Evolutionary conservation across 2,113 vertebrate species (phyloP), one percentile per base, ranked within the genome.

Genomic region (Pipa parva): DNA sequence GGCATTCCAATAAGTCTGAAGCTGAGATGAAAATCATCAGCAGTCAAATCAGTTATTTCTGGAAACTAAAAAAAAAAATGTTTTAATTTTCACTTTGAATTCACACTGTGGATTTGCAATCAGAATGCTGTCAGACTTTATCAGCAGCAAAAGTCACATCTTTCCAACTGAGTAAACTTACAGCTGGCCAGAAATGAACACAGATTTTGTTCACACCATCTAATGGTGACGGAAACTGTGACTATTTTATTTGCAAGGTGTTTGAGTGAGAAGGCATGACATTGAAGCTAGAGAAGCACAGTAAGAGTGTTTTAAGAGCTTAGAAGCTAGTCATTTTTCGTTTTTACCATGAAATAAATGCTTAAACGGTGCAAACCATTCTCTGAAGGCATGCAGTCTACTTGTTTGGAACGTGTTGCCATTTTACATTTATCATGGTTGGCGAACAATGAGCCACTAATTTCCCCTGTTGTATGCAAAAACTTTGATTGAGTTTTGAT

Each of bases 71-170:
- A 64, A 61, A 65, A 51, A 68, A 59, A 27, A 51, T 17, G 46
- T 50, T 68, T 68, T 68, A 68, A 68, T 68, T 59, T 52, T 59
- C 46, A 52, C 65, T 59, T 68, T 68, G 45, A 68, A 59, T 59
- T 68, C 65, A 51, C 65, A 68, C 65, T 59, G 65, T 68, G 65
- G 56, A 68, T 68, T 51, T 15, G 46, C 65, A 68, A 68, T 68
- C 65, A 68, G 49, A 68, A 51, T 51, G 56, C 65, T 68, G 65
- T 68, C 65, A 68, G 59, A 59, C 56, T 51, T 59, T 68, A 68
- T 68, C 65, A 68, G 65, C 59, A 68, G 56, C 65, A 68, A 68
- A 68, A 59, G 29, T 51, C 56, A 49, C 31, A 59, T 68, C 65
- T 68, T 21, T 51, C 65, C 56, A 68, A 46, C 56, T n/a, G 31